A percentile compares a stretch with the other conserved stretches of the same genome.
These are phyloP conservation scores for Varecia variegata DNA, from an alignment of 2,797 vertebrate species.

Conservation along the genomic window DNA sequence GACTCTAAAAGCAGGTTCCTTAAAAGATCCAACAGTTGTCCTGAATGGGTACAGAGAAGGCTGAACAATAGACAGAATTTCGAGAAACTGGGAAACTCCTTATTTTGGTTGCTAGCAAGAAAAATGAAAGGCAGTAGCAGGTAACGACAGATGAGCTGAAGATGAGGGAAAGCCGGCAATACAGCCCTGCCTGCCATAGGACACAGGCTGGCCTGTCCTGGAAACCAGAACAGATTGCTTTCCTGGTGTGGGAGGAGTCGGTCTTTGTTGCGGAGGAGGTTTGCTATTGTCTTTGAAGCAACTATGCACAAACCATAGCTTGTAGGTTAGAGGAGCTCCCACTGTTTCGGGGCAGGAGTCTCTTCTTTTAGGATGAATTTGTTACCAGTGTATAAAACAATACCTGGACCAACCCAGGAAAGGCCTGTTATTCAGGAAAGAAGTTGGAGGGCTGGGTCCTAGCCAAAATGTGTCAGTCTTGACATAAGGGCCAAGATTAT, in stretches of 20 bases:
- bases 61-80: slow-evolving; percentile 37
- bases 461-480: background rate
- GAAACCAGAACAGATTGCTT: slow-evolving; percentile 69
- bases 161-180: slow-evolving; percentile 55
- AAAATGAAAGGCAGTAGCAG: slow-evolving; percentile 61
- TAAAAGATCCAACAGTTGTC: background rate
- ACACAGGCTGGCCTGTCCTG: slow-evolving; percentile 59
- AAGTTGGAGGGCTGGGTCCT: background rate
- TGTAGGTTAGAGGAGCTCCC: background rate
- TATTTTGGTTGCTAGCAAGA: slow-evolving; percentile 57
- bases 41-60: background rate
- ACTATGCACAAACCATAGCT: background rate
- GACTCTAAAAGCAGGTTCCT: slow-evolving; percentile 14
- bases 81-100: slow-evolving; percentile 48
- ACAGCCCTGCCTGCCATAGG: slow-evolving; percentile 57
- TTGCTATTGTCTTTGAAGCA: slow-evolving; percentile 51
- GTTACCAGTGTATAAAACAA: background rate
- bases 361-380: slow-evolving; percentile 6
- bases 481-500: background rate
- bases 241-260: fast-evolving
- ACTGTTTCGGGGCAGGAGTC: background rate
- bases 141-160: slow-evolving; percentile 65
- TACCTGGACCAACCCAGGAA: background rate
- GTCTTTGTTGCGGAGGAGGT: background rate
- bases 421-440: background rate